Base-by-base conservation (phyloP, 2,888 invertebrate genomes). In the Nasonia oneida region DNA sequence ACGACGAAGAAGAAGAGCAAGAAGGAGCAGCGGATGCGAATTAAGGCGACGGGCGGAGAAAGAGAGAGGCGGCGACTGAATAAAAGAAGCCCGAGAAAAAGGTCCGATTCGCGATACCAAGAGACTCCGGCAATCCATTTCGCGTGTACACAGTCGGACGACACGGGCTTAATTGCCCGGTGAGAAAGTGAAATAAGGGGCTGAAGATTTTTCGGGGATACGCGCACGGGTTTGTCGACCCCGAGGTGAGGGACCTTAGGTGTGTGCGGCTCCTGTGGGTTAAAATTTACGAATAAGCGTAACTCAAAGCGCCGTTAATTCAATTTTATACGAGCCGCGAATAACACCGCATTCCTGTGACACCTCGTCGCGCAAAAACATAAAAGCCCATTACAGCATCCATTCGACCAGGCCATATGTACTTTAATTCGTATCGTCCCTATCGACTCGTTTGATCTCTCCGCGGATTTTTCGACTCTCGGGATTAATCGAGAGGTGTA, bases 391-490 rank as follows among this genome's bases (percentile, higher is more conserved):
- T 53, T 53, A 53, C 42, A 53, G 3, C 15, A 5, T 53, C 53
- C 29, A 29, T 29, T 14, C 15, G 53, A 53, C 10, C 0, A 1
- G 50, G 18, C 4, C 53, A 53, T 53, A 4, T 1, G 2, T 5
- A 33, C 4, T n/a, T 81, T 64, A 81, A 81, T 73, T 81, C 47
- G 42, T 74, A 81, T 81, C 47, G 81, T 47, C 42, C n/a, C 53
- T 80, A 80, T 80, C 80, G 80, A 53, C 37, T 80, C 80, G 39
- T 8, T 12, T 12, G 37, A 23, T 53, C 14, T 18, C 57, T 47
- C 18, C 76, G 57, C 4, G 0, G 1, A 50, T 50, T 53, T 18
- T 23, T 61, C 8, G 2, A 61, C n/a, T 61, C n/a, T n/a, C n/a
- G 14, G 29, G 33, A 67, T 67, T 29, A 67, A 67, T n/a, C 67